A percentile compares a stretch with the other conserved stretches of the same genome.
Evolutionary conservation across 2,888 invertebrate genomes (phyloP).

Genomic region (Dermolepida albohirtum): DNA sequence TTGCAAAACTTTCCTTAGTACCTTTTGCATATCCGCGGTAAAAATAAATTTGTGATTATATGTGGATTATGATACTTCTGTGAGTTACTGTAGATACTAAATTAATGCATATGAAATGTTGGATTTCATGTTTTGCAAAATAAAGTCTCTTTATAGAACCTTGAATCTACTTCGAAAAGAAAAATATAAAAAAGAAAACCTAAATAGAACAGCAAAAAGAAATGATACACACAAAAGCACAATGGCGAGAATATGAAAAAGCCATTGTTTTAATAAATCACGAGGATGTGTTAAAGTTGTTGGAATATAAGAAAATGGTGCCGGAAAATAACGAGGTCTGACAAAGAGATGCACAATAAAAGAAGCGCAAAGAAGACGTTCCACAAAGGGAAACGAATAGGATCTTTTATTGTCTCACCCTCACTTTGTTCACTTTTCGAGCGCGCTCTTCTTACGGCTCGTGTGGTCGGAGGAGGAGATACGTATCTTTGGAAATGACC

Average conservation of each 20-base stretch:
- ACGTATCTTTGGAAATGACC: too few relatives aligned
- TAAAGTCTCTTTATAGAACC: too few relatives aligned
- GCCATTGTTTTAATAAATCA: conserved; percentile 35
- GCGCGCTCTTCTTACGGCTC: neutral
- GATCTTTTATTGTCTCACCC: conserved; percentile 22
- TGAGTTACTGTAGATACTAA: too few relatives aligned
- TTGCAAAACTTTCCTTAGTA: too few relatives aligned
- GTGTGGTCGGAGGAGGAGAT: neutral
- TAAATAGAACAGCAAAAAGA: neutral
- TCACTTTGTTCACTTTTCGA: neutral
- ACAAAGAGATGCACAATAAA: neutral
- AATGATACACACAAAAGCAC: neutral
- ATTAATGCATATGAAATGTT: too few relatives aligned
- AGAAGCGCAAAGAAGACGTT: conserved; percentile 14
- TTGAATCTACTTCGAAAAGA: too few relatives aligned
- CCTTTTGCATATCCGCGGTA: too few relatives aligned
- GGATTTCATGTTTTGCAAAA: too few relatives aligned
- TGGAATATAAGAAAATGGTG: conserved; percentile 12
- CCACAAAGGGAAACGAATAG: conserved; percentile 1
- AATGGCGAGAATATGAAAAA: conserved; percentile 26
- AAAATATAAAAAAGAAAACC: too few relatives aligned
- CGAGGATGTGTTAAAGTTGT: conserved; percentile 25
- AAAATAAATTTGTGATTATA: too few relatives aligned
- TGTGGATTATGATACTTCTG: too few relatives aligned
- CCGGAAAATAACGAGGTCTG: conserved; percentile 23